Evolutionary conservation across 1,140 invertebrate species (phyloP).

Genomic region (Heterodera carotae): DNA sequence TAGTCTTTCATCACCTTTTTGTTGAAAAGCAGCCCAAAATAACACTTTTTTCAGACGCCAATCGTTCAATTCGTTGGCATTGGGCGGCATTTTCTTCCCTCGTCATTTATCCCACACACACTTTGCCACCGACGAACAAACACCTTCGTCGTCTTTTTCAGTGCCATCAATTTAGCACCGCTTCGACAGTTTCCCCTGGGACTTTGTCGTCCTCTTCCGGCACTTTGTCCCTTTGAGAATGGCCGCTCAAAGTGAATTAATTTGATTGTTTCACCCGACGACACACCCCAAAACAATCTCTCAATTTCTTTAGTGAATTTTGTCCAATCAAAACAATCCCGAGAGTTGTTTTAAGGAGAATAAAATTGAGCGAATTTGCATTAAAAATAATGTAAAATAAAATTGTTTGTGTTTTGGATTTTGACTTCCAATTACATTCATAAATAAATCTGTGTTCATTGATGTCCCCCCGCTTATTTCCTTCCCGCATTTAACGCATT

Average conservation of each 20-base stretch:
- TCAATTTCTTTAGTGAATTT: neutral
- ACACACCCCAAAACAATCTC: neutral
- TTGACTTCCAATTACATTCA: no score
- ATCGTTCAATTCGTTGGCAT: no score
- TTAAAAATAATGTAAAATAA: no score
- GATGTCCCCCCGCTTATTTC: no score
- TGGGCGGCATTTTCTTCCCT: neutral
- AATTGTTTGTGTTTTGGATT: no score
- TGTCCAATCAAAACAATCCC: neutral
- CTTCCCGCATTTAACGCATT: no score
- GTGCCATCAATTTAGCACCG: neutral
- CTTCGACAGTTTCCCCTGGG: neutral
- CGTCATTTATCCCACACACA: neutral
- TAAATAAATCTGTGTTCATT: no score
- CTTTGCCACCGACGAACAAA: no score
- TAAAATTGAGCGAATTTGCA: no score
- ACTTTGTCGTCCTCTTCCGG: neutral
- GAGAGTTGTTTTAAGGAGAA: no score
- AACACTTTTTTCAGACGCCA: neutral
- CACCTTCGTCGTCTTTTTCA: neutral
- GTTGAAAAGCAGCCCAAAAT: neutral
- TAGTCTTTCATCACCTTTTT: no score
- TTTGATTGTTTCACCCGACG: neutral
- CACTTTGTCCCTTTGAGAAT: neutral
- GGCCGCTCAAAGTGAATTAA: neutral